phyloP scores from a whole-genome alignment of 53 echinoderm and acorn worm species.

The Crossaster papposus region DNA sequence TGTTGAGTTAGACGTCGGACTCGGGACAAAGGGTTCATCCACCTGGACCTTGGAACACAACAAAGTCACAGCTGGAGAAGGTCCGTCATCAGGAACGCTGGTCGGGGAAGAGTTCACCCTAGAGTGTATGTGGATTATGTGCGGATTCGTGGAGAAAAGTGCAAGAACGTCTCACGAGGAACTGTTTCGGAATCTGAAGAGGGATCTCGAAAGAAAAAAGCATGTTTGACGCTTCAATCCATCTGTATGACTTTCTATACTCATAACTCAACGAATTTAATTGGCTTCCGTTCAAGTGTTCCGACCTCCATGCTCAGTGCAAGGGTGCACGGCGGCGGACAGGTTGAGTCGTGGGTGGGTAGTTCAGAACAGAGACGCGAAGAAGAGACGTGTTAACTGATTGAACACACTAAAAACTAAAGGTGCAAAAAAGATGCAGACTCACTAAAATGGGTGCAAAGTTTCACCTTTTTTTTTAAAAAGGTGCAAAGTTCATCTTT shows the following conservation, averaged over 20 bases:
- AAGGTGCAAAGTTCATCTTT: too few relatives aligned
- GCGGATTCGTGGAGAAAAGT: constrained; percentile 25
- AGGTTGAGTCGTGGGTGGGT: too few relatives aligned
- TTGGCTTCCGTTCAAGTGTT: neutral
- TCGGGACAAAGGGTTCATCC: constrained; percentile 10
- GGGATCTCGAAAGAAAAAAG: neutral
- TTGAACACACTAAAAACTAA: too few relatives aligned
- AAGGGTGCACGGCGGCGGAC: too few relatives aligned
- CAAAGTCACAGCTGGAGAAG: neutral
- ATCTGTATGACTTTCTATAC: neutral
- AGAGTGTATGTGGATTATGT: constrained; percentile 33
- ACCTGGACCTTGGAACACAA: constrained; percentile 22
- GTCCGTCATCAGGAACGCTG: neutral
- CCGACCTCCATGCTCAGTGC: neutral
- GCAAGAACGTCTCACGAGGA: constrained; percentile 37
- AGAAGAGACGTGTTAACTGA: too few relatives aligned
- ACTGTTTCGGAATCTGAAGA: constrained; percentile 41
- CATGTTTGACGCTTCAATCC: neutral
- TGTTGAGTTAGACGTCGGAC: constrained; percentile 4
- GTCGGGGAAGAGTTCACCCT: constrained; percentile 34
- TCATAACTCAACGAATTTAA: neutral
- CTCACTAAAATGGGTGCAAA: too few relatives aligned
- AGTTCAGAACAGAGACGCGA: too few relatives aligned
- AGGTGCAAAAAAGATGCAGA: too few relatives aligned
- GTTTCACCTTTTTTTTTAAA: too few relatives aligned